Base-by-base conservation (phyloP, 2,113 vertebrate species). In the Lycocorax pyrrhopterus region DNA sequence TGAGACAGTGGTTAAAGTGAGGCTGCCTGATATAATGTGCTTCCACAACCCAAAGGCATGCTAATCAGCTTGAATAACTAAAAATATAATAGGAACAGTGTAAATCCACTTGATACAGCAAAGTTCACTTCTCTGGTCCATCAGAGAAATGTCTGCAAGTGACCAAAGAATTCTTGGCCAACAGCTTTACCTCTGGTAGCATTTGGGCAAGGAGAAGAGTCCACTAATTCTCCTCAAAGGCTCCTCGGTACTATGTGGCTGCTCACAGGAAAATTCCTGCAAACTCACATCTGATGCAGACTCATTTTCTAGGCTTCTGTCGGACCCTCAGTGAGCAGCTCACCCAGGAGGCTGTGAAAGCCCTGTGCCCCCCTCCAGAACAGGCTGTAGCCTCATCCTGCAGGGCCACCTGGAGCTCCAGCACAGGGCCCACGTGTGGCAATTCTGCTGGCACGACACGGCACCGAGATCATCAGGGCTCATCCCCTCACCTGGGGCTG, bases 1-100 rank as follows among this genome's bases (percentile, higher is more conserved):
- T 82, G 90, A 97, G 92, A 30, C n/a, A 93, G 68, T 90, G 84
- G 94, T 95, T 95, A 84, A 97, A 96, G 39, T 73, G 23, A 85
- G 59, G 55, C 86, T 46, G 37, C 39, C 84, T 88, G 64, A 87
- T 81, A 76, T 2, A 58, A 58, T 0, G 0, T 90, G 39, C 49
- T 82, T 96, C 90, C 74, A 95, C 94, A 95, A 81, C 88, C 44
- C 91, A 94, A 95, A 96, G 79, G 77, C 87, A 72, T 16, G 84
- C 91, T 97, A 96, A 97, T 96, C 94, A 96, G 93, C 67, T 72
- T 75, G 73, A 96, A 91, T 87, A 91, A 71, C 69, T 68, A 94
- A 77, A 94, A 94, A 94, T 84, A 72, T 71, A 94, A 84, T 58
- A 86, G 77, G 16, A 89, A 63, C 68, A 59, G 55, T 80, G 84